These are phyloP conservation scores for Orius insidiosus DNA, from an alignment of 1,140 invertebrate species.

Conservation along the genomic window DNA sequence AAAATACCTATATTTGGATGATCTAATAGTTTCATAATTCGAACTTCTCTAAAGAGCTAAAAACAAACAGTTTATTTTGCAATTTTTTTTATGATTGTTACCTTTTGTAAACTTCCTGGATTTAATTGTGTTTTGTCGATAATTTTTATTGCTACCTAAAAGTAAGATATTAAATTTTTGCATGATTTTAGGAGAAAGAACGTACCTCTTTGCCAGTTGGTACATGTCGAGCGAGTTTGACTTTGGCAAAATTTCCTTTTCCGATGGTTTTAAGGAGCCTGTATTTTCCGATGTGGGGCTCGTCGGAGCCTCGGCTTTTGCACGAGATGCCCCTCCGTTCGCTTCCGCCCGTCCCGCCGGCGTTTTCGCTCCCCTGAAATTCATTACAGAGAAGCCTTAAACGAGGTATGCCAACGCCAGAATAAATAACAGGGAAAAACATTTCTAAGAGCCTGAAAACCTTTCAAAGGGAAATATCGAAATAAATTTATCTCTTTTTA, in stretches of 20 bases:
- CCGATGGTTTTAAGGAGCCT: constrained; percentile 98
- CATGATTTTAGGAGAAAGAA: too few relatives aligned
- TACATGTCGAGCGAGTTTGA: constrained; percentile 97
- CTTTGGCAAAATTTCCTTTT: constrained; percentile 99
- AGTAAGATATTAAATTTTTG: constrained; percentile 21
- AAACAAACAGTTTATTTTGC: constrained; percentile 27
- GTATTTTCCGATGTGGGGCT: constrained; percentile 97
- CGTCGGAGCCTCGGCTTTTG: constrained; percentile 62
- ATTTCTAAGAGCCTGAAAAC: background rate
- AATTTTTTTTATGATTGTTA: constrained; percentile 30
- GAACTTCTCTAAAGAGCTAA: constrained; percentile 87
- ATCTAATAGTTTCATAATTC: constrained; percentile 99
- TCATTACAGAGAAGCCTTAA: constrained; percentile 6
- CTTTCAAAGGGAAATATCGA: background rate
- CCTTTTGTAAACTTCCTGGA: constrained; percentile 93
- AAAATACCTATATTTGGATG: constrained; percentile 92
- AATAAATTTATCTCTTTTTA: too few relatives aligned
- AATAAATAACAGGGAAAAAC: constrained; percentile 4
- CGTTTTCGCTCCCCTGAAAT: constrained; percentile 21
- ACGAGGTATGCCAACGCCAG: background rate
- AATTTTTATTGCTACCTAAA: constrained; percentile 92
- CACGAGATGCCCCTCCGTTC: constrained; percentile 32
- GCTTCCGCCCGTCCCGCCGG: constrained; percentile 13
- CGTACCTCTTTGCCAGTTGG: constrained; percentile 98
- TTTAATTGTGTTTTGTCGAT: constrained; percentile 99